Percentiles rank a stretch among this genome's conserved stretches.
These are phyloP conservation scores for Girardinichthys multiradiatus DNA, from an alignment of 2,113 vertebrate genomes.

Conservation along the genomic window DNA sequence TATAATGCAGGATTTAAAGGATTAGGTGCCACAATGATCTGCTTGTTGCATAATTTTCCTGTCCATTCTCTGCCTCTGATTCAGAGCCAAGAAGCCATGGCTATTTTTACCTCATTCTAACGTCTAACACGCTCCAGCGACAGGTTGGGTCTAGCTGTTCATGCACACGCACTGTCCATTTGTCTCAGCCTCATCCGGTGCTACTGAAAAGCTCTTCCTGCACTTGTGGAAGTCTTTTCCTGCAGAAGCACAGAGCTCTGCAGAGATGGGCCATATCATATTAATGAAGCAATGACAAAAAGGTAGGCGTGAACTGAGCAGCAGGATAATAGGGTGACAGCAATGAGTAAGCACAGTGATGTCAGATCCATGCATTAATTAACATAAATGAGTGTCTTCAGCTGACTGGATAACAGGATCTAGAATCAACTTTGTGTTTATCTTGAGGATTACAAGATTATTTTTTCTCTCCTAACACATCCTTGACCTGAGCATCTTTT, in stretches of 20 bases:
- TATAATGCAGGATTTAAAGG: conserved; percentile 56
- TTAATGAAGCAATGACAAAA: conserved; percentile 60
- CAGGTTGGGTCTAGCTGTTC: conserved; percentile 65
- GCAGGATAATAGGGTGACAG: conserved; percentile 49
- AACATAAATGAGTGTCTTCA: conserved; percentile 56
- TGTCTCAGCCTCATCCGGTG: conserved; percentile 53
- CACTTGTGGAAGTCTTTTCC: conserved; percentile 41
- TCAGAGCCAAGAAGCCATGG: conserved; percentile 56
- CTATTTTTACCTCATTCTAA: conserved; percentile 51
- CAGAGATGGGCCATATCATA: conserved; percentile 50
- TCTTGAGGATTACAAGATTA: conserved; percentile 38
- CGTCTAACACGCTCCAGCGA: conserved; percentile 41
- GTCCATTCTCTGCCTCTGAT: conserved; percentile 50
- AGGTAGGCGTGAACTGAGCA: conserved; percentile 55
- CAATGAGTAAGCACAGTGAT: conserved; percentile 44
- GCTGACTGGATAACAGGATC: conserved; percentile 42
- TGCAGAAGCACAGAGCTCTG: conserved; percentile 22
- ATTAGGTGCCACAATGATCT: conserved; percentile 58
- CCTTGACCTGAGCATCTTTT: conserved; percentile 52
- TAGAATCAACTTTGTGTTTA: conserved; percentile 46
- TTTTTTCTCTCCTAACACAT: conserved; percentile 39
- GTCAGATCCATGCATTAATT: conserved; percentile 64
- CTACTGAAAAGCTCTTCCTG: conserved; percentile 49
- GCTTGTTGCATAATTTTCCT: conserved; percentile 29
- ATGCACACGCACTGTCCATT: conserved; percentile 64